phyloP scores from a whole-genome alignment of 2,888 invertebrate species.

The Neoaliturus tenellus region DNA sequence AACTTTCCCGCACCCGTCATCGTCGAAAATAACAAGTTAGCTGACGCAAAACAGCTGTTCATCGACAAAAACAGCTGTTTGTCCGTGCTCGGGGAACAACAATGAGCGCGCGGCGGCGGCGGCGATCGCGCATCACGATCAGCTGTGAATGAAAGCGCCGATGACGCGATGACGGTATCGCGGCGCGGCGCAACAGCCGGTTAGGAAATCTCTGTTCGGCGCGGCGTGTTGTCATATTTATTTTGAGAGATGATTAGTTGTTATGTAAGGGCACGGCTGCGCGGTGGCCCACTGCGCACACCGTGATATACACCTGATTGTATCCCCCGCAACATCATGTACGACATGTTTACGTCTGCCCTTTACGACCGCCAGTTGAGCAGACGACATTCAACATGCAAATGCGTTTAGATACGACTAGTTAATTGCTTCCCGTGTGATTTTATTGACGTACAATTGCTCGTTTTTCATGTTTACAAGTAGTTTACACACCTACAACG shows the following conservation, averaged over 20 bases:
- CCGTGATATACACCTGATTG: background rate
- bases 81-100: background rate
- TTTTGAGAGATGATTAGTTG: slow-evolving; percentile 41
- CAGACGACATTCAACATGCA: background rate
- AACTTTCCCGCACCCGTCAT: slow-evolving; percentile 1
- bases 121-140: slow-evolving; percentile 6
- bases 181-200: slow-evolving; percentile 12
- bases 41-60: slow-evolving; percentile 29
- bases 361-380: background rate
- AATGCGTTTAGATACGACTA: background rate
- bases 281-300: background rate
- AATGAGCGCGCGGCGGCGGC: background rate
- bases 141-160: slow-evolving; percentile 35
- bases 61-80: slow-evolving; percentile 10
- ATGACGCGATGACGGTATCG: background rate
- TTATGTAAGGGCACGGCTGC: slow-evolving; percentile 34
- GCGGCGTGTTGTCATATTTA: slow-evolving; percentile 51
- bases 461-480: too few species aligned
- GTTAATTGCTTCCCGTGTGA: background rate
- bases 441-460: too few species aligned
- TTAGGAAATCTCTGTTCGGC: slow-evolving; percentile 15
- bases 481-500: too few species aligned
- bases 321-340: background rate
- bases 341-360: background rate
- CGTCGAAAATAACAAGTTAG: background rate